Evolutionary conservation across 1,140 invertebrate species (phyloP).

Genomic region (Trigoniulus corallinus): DNA sequence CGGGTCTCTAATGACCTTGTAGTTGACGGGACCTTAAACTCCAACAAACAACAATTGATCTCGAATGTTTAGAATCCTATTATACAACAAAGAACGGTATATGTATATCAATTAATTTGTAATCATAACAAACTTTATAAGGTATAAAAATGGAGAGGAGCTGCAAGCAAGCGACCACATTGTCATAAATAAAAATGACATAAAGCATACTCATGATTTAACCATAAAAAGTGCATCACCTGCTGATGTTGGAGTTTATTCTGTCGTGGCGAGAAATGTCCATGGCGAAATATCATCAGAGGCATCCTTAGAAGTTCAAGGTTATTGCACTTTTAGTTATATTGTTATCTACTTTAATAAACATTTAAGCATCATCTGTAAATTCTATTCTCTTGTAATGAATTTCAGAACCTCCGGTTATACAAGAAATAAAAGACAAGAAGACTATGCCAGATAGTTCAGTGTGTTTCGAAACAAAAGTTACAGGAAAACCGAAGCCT

Average conservation of each 20-base stretch:
- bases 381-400: constrained; percentile 6
- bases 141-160: constrained; percentile 12
- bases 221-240: constrained; percentile 17
- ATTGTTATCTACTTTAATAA: too few relatives aligned
- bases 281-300: constrained; percentile 25
- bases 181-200: constrained; percentile 47
- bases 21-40: too few relatives aligned
- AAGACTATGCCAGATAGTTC: constrained; percentile 2
- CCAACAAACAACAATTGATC: background rate
- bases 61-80: too few relatives aligned
- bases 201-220: constrained; percentile 51
- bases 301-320: constrained; percentile 8
- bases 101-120: too few relatives aligned
- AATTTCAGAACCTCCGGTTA: constrained; percentile 32
- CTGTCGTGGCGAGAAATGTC: constrained; percentile 34
- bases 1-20: too few relatives aligned
- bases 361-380: too few relatives aligned
- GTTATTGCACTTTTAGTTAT: background rate
- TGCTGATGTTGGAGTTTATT: constrained; percentile 33
- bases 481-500: constrained; percentile 31
- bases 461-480: constrained; percentile 20
- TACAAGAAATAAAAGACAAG: background rate
- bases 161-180: background rate
- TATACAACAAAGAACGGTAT: too few relatives aligned
- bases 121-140: too few relatives aligned